Evolutionary conservation across 2,888 invertebrate genomes (phyloP).

Genomic region (Lasioglossum pauxillum): DNA sequence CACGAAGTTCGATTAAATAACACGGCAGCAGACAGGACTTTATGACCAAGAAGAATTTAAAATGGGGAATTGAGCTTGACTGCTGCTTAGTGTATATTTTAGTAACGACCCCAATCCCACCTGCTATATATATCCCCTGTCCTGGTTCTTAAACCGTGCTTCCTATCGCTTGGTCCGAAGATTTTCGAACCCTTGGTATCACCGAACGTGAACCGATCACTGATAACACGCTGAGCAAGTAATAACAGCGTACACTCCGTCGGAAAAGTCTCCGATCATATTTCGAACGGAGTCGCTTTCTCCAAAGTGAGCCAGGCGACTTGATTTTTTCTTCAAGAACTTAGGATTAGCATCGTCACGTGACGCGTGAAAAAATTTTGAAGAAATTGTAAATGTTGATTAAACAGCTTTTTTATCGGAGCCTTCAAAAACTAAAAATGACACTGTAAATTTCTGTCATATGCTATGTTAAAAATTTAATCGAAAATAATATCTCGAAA

Average conservation of each 20-base stretch:
- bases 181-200: conserved; percentile 66
- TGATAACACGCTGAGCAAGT: not conserved
- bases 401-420: not conserved
- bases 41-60: conserved; percentile 72
- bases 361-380: not conserved
- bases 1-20: conserved; percentile 18
- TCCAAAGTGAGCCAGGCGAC: not conserved
- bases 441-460: not conserved
- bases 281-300: not conserved
- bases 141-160: conserved; percentile 81
- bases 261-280: not conserved
- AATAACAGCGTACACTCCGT: not conserved
- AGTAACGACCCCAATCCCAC: conserved; percentile 84
- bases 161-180: conserved; percentile 75
- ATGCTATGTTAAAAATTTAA: not conserved
- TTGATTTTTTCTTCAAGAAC: not conserved
- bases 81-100: conserved; percentile 83
- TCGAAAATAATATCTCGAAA: not conserved
- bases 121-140: conserved; percentile 83
- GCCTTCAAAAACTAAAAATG: not conserved
- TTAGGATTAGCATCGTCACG: not conserved
- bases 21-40: conserved; percentile 11
- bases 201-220: not conserved
- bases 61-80: conserved; percentile 79
- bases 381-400: not conserved